phyloP scores from a whole-genome alignment of 2,888 invertebrate genomes.

The Busseola fusca region DNA sequence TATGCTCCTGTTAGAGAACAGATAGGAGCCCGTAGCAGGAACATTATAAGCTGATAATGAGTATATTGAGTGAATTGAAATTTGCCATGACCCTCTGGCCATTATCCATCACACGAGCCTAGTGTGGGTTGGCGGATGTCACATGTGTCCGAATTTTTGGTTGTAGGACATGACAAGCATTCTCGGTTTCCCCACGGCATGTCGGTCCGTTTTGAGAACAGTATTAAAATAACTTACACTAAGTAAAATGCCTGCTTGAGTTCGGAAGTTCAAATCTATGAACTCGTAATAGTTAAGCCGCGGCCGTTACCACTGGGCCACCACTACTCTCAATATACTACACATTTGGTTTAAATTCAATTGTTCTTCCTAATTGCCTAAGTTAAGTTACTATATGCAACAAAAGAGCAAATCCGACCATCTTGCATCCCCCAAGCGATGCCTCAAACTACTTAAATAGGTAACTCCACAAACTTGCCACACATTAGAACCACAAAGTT shows the following conservation, averaged over 20 bases:
- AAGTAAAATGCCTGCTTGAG: neutral
- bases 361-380: neutral
- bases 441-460: constrained; percentile 39
- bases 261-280: neutral
- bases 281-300: neutral
- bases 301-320: neutral
- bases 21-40: no score
- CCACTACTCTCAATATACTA: neutral
- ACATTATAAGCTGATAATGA: no score
- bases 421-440: constrained; percentile 36
- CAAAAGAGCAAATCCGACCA: constrained; percentile 9
- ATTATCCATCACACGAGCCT: neutral
- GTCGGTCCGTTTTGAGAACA: neutral
- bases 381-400: neutral
- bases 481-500: constrained; percentile 55
- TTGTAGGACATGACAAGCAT: neutral
- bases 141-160: neutral
- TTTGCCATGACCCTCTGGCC: no score
- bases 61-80: no score
- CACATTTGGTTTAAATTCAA: neutral
- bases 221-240: neutral
- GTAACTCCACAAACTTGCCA: constrained; percentile 41
- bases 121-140: neutral
- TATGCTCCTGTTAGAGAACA: no score
- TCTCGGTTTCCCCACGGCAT: no score